phyloP scores from a whole-genome alignment of 2,888 invertebrate species.

The Acanthosoma haemorrhoidale region DNA sequence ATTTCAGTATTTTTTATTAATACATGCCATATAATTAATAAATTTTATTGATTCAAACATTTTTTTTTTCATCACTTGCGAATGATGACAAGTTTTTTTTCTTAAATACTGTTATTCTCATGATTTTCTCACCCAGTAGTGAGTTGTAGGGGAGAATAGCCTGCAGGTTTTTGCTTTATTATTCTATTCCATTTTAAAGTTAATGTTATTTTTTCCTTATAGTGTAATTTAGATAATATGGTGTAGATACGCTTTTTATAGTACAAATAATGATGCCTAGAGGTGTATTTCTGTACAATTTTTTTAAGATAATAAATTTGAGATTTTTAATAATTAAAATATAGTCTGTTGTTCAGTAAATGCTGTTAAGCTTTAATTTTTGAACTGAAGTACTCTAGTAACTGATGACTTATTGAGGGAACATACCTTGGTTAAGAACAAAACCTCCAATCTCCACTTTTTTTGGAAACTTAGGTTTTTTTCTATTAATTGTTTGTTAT shows the following conservation, averaged over 20 bases:
- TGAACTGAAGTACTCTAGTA: neutral
- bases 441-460: no score
- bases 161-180: constrained; percentile 26
- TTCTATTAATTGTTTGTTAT: no score
- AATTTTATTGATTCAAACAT: neutral
- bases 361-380: neutral
- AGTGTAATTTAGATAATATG: neutral
- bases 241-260: neutral
- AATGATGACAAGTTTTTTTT: neutral
- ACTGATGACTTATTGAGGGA: neutral
- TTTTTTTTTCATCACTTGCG: neutral
- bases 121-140: constrained; percentile 8
- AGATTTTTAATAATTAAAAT: neutral
- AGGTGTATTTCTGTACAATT: constrained; percentile 10
- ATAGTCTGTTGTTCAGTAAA: neutral
- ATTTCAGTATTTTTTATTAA: neutral
- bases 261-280: neutral
- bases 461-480: no score
- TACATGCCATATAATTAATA: neutral
- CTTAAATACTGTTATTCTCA: neutral
- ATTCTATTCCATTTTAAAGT: constrained; percentile 4
- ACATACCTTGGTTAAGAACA: no score
- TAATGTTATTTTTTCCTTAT: constrained; percentile 6
- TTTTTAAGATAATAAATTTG: neutral
- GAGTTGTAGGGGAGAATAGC: constrained; percentile 27